phyloP scores from a whole-genome alignment of 2,888 invertebrate species.

The Craniophora ligustri region DNA sequence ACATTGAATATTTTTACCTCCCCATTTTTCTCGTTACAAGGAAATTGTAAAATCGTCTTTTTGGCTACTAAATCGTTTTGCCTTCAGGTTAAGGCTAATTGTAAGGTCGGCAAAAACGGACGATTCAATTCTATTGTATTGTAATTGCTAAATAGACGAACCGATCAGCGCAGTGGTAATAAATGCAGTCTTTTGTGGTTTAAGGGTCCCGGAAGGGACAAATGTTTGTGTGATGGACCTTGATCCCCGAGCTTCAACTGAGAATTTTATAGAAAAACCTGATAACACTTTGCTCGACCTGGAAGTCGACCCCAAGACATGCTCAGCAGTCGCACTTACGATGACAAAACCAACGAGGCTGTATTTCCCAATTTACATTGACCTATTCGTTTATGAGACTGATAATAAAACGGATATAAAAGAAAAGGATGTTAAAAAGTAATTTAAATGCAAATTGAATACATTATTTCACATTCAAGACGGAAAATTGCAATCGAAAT shows the following conservation, averaged over 20 bases:
- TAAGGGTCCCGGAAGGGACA: too few relatives aligned
- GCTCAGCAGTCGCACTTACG: too few relatives aligned
- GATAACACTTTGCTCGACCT: too few relatives aligned
- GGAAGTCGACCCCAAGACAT: too few relatives aligned
- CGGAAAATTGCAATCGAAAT: slow-evolving; percentile 17
- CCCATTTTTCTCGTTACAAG: slow-evolving; percentile 30
- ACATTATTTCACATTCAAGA: slow-evolving; percentile 34
- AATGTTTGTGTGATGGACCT: too few relatives aligned
- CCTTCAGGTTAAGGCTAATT: slow-evolving; percentile 43
- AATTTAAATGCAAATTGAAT: slow-evolving; percentile 42
- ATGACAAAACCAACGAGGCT: too few relatives aligned
- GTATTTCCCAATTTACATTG: too few relatives aligned
- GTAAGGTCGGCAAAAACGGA: slow-evolving; percentile 32
- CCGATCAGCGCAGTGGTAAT: too few relatives aligned
- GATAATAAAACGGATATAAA: slow-evolving; percentile 2
- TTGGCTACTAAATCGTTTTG: slow-evolving; percentile 33
- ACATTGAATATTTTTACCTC: slow-evolving; percentile 30
- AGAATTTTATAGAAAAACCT: too few relatives aligned
- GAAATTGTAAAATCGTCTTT: slow-evolving; percentile 47
- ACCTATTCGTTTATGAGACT: neutral
- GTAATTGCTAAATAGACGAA: slow-evolving; percentile 28
- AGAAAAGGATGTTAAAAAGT: slow-evolving; percentile 5
- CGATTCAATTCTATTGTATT: slow-evolving; percentile 37
- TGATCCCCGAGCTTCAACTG: too few relatives aligned
- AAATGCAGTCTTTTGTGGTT: too few relatives aligned